Percentiles rank a stretch among this genome's conserved stretches.
Conservation (phyloP, 1,140 invertebrate species). For the Bemisia tabaci region DNA sequence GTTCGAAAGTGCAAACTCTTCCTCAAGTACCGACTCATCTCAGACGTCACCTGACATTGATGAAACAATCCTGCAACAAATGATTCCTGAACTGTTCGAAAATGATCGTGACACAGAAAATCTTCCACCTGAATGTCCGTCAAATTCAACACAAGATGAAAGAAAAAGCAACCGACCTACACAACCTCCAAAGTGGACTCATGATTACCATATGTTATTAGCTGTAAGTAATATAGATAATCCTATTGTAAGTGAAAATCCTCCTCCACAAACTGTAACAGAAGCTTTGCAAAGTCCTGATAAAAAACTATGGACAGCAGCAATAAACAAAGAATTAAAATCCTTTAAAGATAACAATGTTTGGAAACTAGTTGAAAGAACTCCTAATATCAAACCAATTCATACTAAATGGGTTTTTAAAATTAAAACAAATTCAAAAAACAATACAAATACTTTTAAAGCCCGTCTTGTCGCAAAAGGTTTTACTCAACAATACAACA, state of each 20-base stretch:
- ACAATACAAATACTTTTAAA: no score
- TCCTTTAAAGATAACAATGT: neutral
- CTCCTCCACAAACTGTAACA: neutral
- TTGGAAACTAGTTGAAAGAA: neutral
- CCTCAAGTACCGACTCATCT: no score
- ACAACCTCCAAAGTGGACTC: neutral
- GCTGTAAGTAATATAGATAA: no score
- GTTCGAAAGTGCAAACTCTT: no score
- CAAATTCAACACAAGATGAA: neutral
- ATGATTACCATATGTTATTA: neutral
- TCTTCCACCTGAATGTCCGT: neutral
- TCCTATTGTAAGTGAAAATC: no score
- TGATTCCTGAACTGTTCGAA: no score
- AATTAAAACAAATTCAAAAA: neutral
- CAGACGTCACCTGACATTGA: no score
- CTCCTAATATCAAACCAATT: neutral
- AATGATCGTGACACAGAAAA: no score
- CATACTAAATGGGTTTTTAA: neutral
- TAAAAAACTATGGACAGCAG: neutral
- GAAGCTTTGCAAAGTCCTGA: slow-evolving; percentile 1
- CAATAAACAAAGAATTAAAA: neutral
- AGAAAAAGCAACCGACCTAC: neutral
- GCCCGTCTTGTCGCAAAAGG: no score
- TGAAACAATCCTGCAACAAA: no score
- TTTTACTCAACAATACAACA: no score